These are phyloP conservation scores for Apamea sordens DNA, from an alignment of 2,888 invertebrate species.

Conservation along the genomic window DNA sequence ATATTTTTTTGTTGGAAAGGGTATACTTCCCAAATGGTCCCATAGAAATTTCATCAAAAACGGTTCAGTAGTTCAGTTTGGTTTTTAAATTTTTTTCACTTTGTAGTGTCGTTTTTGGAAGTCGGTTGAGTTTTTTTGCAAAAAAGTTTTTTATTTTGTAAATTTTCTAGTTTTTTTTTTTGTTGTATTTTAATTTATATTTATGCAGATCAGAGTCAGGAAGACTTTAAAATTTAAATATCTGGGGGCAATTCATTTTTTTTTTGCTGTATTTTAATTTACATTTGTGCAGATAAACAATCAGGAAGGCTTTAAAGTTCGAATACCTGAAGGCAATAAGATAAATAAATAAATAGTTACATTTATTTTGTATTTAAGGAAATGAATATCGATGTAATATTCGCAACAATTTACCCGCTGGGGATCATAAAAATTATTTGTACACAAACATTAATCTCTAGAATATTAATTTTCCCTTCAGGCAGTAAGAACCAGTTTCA, in stretches of 20 bases:
- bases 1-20: no score
- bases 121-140: no score
- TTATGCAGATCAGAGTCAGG: background rate
- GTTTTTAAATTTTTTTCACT: no score
- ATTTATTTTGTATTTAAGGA: conserved; percentile 43
- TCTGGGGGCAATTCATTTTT: background rate
- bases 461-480: conserved; percentile 24
- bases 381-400: conserved; percentile 12
- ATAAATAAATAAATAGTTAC: conserved; percentile 5
- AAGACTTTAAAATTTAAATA: conserved; percentile 28
- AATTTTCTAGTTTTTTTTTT: background rate
- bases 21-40: no score
- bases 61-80: no score
- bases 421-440: conserved; percentile 44
- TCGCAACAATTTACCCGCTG: conserved; percentile 31
- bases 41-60: no score
- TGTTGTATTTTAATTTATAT: no score
- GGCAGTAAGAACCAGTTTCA: conserved; percentile 16
- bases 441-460: conserved; percentile 4
- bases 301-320: conserved; percentile 30
- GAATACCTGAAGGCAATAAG: background rate
- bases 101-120: no score
- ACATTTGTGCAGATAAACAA: background rate
- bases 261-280: no score
- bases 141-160: background rate